Base-by-base conservation (phyloP, 2,888 invertebrate species). In the Andrena hattorfiana region DNA sequence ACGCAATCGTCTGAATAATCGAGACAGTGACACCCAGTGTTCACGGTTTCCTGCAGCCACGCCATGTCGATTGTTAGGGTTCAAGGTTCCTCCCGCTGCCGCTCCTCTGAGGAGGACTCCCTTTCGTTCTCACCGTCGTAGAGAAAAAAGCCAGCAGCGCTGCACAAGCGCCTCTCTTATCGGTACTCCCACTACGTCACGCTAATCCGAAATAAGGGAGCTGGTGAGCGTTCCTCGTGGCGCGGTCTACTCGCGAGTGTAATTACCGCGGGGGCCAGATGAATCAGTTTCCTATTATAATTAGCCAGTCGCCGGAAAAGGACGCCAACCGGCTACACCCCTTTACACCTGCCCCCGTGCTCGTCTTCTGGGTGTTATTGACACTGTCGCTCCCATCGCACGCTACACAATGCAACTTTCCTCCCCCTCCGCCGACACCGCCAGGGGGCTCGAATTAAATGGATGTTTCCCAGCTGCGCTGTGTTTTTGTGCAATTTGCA, bases 251-350 rank as follows among this genome's bases (percentile, higher is more conserved):
- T 8, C 51, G 60, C 69, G 23, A 23, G 30, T 56, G 69, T 83
- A 89, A 89, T 89, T 89, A 86, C 71, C 63, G 26, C 67, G 28
- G 51, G 42, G 48, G 13, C 63, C 67, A 70, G 76, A 81, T 71
- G 79, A 78, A 85, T 84, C 83, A 86, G 77, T 85, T 84, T 86
- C 66, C 81, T 77, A 81, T 86, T 86, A 74, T 84, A 88, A 85
- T 87, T 83, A 81, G 68, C 42, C 63, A 68, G 20, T 20, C 73
- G 28, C 78, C 84, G 73, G 85, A 87, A 89, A 84, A 82, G 78
- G 73, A 72, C 76, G 70, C 67, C 62, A 71, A 68, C 74, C 49
- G 51, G 66, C 30, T 35, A 76, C 68, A 73, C 77, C 71, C 66
- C 64, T 67, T 64, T 64, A 42, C 75, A 72, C 82, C 75, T 81